Conservation (phyloP, 2,113 vertebrate genomes). For the Vulpes vulpes region DNA sequence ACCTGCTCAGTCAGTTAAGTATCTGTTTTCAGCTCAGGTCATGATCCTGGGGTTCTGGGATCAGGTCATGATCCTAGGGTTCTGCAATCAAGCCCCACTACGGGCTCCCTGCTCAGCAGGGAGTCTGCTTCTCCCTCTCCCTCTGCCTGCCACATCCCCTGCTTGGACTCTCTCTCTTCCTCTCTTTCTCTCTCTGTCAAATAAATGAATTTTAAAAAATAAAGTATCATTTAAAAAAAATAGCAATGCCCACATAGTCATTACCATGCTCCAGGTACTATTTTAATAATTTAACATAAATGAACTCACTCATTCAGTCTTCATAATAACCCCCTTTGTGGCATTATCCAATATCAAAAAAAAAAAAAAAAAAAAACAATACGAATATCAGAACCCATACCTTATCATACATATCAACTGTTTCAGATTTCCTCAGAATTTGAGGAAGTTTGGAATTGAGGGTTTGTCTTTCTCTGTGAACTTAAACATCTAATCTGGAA, state of each 20-base stretch:
- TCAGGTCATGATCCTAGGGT: too few relatives aligned
- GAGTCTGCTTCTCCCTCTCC: too few relatives aligned
- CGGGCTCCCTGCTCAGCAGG: too few relatives aligned
- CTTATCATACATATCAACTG: not conserved
- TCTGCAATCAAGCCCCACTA: too few relatives aligned
- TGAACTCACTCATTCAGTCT: not conserved
- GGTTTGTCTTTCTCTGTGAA: slow-evolving; percentile 4
- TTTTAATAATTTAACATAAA: slow-evolving; percentile 9
- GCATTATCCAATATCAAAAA: not conserved
- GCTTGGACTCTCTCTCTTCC: too few relatives aligned
- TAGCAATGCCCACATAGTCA: not conserved
- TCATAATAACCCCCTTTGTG: not conserved
- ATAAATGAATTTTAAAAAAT: not conserved
- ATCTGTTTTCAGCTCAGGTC: too few relatives aligned
- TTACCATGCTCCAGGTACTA: not conserved
- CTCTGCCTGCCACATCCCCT: too few relatives aligned
- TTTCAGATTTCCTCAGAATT: not conserved
- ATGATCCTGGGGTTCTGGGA: too few relatives aligned
- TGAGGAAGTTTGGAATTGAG: not conserved
- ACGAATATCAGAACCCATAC: not conserved
- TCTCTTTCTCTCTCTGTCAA: too few relatives aligned
- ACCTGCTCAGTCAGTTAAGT: too few relatives aligned
- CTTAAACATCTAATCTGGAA: slow-evolving; percentile 10
- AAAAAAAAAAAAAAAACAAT: not conserved
- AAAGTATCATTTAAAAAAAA: not conserved